These are phyloP conservation scores for Diachasma alloeum DNA, from an alignment of 1,140 invertebrate species.

Conservation along the genomic window DNA sequence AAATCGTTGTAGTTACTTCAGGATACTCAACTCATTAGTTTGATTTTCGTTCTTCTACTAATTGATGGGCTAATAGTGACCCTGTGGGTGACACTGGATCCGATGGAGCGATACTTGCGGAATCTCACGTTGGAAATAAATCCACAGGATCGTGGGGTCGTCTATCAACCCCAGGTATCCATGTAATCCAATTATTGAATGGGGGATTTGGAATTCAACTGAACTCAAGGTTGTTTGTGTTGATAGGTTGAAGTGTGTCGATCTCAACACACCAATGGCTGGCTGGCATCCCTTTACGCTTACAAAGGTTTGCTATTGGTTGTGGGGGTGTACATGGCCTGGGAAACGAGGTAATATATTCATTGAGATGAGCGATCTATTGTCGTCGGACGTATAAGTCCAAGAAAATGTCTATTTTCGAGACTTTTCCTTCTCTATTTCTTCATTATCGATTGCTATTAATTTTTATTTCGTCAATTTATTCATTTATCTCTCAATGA, in stretches of 20 bases:
- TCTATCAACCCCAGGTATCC: slow-evolving; percentile 85
- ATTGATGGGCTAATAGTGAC: slow-evolving; percentile 82
- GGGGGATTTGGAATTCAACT: neutral
- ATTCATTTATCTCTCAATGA: neutral
- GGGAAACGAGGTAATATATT: slow-evolving; percentile 82
- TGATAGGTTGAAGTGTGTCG: slow-evolving; percentile 85
- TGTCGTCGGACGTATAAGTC: too few species aligned
- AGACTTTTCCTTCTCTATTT: too few species aligned
- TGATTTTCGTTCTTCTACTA: slow-evolving; percentile 80
- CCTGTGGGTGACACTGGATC: slow-evolving; percentile 82
- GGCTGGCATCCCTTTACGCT: slow-evolving; percentile 86
- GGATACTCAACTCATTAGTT: slow-evolving; percentile 82
- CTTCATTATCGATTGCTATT: too few species aligned
- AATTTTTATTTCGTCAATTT: too few species aligned
- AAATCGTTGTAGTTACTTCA: slow-evolving; percentile 72
- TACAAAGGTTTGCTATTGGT: slow-evolving; percentile 89
- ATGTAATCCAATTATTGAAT: neutral
- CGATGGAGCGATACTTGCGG: slow-evolving; percentile 82
- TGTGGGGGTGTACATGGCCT: slow-evolving; percentile 95
- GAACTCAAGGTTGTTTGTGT: neutral
- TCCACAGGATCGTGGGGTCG: slow-evolving; percentile 77
- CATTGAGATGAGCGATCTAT: neutral
- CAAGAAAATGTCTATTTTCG: too few species aligned
- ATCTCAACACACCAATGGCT: slow-evolving; percentile 85
- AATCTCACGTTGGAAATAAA: slow-evolving; percentile 86